phyloP scores from a whole-genome alignment of 2,888 invertebrate genomes.

The Aporophyla nigra region DNA sequence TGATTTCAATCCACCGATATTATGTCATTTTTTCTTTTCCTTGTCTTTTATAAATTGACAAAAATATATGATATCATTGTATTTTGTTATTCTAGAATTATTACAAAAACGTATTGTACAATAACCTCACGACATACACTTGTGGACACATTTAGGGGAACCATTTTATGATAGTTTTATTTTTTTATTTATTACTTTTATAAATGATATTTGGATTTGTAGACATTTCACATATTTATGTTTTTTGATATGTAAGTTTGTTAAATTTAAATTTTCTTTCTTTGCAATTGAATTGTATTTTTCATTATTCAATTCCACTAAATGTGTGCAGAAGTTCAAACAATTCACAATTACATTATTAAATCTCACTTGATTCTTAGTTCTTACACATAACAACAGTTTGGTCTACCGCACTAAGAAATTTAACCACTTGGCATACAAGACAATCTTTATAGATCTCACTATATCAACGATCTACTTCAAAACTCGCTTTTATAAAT shows the following conservation, averaged over 20 bases:
- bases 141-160: constrained; percentile 36
- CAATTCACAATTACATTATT: constrained; percentile 47
- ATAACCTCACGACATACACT: constrained; percentile 34
- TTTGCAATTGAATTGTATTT: background rate
- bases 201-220: background rate
- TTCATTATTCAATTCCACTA: constrained; percentile 12
- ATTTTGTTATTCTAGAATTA: constrained; percentile 40
- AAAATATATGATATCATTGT: constrained; percentile 22
- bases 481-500: constrained; percentile 52
- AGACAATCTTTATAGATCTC: constrained; percentile 64
- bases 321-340: constrained; percentile 42
- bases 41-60: constrained; percentile 16
- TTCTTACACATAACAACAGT: constrained; percentile 72
- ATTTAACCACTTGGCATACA: constrained; percentile 74
- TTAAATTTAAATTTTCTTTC: background rate
- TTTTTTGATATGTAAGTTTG: constrained; percentile 1
- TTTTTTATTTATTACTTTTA: background rate
- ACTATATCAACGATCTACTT: constrained; percentile 62
- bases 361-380: constrained; percentile 64
- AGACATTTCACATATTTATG: background rate
- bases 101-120: constrained; percentile 54
- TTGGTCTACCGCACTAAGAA: constrained; percentile 76
- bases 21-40: background rate
- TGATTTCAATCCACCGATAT: background rate
- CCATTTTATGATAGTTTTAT: too few species aligned